These are phyloP conservation scores for Zaprionus davidi DNA, from an alignment of 1,140 invertebrate genomes.

Conservation along the genomic window DNA sequence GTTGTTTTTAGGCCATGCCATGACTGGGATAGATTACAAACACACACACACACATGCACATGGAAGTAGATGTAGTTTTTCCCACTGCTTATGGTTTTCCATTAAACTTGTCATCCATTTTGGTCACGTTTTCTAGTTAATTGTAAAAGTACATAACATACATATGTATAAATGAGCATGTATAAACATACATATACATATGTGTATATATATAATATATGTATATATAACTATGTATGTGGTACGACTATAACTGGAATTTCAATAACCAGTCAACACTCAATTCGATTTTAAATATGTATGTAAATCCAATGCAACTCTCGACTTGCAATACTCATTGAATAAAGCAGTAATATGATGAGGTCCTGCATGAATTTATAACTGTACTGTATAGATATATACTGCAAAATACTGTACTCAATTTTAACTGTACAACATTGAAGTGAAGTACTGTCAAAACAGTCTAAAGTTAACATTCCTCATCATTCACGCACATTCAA, in stretches of 20 bases:
- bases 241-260: not conserved
- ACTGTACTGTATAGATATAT: too few species aligned
- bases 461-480: too few species aligned
- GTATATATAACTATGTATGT: not conserved
- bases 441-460: too few species aligned
- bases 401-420: too few species aligned
- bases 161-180: not conserved
- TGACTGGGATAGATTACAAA: constrained; percentile 16
- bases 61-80: constrained; percentile 1
- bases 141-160: constrained; percentile 17
- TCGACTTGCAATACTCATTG: too few species aligned
- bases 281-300: not conserved
- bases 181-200: not conserved
- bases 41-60: not conserved
- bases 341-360: too few species aligned
- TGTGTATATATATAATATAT: too few species aligned
- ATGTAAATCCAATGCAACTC: too few species aligned
- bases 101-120: constrained; percentile 42
- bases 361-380: too few species aligned
- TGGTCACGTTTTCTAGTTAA: constrained; percentile 51
- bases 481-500: too few species aligned
- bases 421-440: too few species aligned
- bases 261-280: not conserved
- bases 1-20: constrained; percentile 49
- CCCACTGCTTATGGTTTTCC: constrained; percentile 18